phyloP scores from a whole-genome alignment of 2,888 invertebrate genomes.

The Eurois occulta region DNA sequence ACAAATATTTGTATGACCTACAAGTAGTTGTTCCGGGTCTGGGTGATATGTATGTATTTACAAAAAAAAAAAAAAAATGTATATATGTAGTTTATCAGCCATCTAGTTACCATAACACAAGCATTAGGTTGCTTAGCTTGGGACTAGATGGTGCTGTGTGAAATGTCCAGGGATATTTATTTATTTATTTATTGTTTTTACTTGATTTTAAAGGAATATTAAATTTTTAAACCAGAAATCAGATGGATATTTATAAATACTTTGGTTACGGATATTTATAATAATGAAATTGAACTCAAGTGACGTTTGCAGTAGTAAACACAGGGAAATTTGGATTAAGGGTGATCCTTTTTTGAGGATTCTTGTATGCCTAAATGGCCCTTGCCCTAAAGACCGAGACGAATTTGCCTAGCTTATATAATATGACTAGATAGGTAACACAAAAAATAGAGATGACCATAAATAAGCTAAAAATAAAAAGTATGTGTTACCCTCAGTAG shows the following conservation, averaged over 20 bases:
- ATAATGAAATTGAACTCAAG: neutral
- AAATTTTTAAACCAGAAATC: neutral
- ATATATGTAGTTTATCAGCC: too few relatives aligned
- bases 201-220: neutral
- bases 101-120: too few relatives aligned
- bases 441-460: neutral
- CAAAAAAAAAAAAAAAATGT: too few relatives aligned
- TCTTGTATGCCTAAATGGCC: too few relatives aligned
- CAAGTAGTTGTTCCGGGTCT: too few relatives aligned
- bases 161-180: too few relatives aligned
- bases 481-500: constrained; percentile 77
- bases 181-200: too few relatives aligned
- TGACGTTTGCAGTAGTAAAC: neutral
- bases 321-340: neutral
- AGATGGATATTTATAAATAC: neutral
- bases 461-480: neutral
- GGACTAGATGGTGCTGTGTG: too few relatives aligned
- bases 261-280: neutral
- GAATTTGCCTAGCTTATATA: neutral
- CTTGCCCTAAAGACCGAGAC: neutral
- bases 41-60: too few relatives aligned
- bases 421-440: neutral
- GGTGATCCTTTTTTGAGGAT: too few relatives aligned
- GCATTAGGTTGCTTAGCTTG: too few relatives aligned
- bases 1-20: too few relatives aligned